A percentile compares a stretch with the other conserved stretches of the same genome.
Evolutionary conservation across 2,888 invertebrate species (phyloP).

Genomic region (Pachymerium ferrugineum): DNA sequence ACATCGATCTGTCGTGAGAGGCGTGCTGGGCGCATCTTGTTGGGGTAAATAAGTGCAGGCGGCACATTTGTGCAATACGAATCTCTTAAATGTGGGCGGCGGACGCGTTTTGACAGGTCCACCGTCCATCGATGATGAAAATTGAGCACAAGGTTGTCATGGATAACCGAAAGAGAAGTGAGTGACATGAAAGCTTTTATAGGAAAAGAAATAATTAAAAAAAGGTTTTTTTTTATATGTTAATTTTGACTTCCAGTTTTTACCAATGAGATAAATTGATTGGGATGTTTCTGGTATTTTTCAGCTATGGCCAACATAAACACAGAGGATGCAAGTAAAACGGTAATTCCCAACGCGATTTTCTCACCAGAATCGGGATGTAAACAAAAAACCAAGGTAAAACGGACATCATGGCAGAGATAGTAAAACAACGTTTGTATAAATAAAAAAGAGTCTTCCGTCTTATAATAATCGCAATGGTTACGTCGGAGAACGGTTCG

Average conservation of each 20-base stretch:
- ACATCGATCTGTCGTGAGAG: constrained; percentile 33
- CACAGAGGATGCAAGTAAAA: constrained; percentile 55
- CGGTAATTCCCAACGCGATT: constrained; percentile 55
- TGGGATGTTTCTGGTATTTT: constrained; percentile 56
- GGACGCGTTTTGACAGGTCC: constrained; percentile 51
- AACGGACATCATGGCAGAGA: constrained; percentile 55
- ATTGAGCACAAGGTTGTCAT: constrained; percentile 55
- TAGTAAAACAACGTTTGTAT: constrained; percentile 56
- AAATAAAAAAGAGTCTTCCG: constrained; percentile 51
- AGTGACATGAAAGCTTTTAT: constrained; percentile 56
- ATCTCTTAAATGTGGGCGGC: constrained; percentile 49
- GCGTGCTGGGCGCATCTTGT: constrained; percentile 15
- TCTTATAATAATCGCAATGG: constrained; percentile 53
- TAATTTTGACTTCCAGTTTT: constrained; percentile 35
- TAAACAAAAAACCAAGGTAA: constrained; percentile 54
- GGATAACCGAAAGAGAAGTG: constrained; percentile 54
- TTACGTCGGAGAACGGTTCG: constrained; percentile 56
- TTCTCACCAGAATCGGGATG: constrained; percentile 55
- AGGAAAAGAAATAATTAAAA: neutral
- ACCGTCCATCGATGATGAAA: constrained; percentile 56
- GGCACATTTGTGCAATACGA: constrained; percentile 39
- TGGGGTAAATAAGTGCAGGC: constrained; percentile 37
- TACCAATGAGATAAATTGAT: constrained; percentile 55
- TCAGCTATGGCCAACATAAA: constrained; percentile 57
- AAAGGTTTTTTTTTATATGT: neutral